phyloP scores from a whole-genome alignment of 1,140 invertebrate genomes.

The Formica selysi region DNA sequence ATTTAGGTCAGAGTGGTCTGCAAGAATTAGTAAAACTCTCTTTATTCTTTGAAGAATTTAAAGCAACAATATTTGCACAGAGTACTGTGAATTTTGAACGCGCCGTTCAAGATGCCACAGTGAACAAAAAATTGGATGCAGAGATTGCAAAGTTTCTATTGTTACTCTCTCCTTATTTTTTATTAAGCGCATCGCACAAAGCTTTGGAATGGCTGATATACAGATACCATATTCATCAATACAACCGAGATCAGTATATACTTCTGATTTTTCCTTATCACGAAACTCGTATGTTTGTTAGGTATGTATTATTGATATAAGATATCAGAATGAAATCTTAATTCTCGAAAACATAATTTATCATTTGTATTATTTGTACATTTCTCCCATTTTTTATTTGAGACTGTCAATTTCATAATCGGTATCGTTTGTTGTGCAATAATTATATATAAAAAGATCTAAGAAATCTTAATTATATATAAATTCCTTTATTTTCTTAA shows the following conservation, averaged over 20 bases:
- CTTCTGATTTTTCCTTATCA: constrained; percentile 95
- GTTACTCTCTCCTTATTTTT: constrained; percentile 94
- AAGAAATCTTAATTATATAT: no score
- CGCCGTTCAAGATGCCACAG: constrained; percentile 90
- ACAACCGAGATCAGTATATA: constrained; percentile 93
- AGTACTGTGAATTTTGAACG: constrained; percentile 92
- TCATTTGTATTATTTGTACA: no score
- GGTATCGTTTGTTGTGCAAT: no score
- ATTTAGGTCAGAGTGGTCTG: constrained; percentile 90
- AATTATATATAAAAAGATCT: no score
- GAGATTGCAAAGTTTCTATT: constrained; percentile 93
- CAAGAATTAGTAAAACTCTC: constrained; percentile 93
- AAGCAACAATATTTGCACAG: constrained; percentile 92
- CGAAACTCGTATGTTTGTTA: constrained; percentile 95
- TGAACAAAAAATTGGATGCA: constrained; percentile 92
- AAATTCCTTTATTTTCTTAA: no score
- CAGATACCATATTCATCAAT: constrained; percentile 95
- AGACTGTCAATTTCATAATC: no score
- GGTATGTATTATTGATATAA: constrained; percentile 80
- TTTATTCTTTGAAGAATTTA: constrained; percentile 90
- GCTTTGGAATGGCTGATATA: constrained; percentile 97
- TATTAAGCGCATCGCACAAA: constrained; percentile 94
- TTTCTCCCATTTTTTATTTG: no score
- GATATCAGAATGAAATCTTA: not conserved
- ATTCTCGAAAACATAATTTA: no score